phyloP scores from a whole-genome alignment of 2,797 vertebrate species.

The Gobio occitaniae region DNA sequence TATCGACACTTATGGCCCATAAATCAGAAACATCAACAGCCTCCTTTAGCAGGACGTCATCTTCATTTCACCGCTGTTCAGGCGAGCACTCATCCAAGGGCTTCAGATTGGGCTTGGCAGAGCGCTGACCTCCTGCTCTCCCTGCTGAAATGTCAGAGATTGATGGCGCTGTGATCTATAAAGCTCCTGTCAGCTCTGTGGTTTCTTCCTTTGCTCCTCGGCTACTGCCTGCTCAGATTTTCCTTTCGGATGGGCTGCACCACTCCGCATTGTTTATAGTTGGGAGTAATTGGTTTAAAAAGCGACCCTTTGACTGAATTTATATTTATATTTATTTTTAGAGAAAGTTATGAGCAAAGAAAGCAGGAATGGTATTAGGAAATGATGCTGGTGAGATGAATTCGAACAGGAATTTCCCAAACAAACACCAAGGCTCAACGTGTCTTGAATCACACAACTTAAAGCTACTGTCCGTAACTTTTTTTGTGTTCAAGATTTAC shows the following conservation, averaged over 20 bases:
- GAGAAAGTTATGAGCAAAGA: not conserved
- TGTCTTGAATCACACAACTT: not conserved
- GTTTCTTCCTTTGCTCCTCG: conserved; percentile 19
- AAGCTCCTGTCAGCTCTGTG: conserved; percentile 36
- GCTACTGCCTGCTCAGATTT: conserved; percentile 62
- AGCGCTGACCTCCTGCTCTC: conserved; percentile 46
- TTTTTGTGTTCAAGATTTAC: too few species aligned
- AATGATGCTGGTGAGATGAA: not conserved
- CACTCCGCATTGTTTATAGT: conserved; percentile 1
- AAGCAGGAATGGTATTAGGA: not conserved
- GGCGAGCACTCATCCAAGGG: conserved; percentile 27
- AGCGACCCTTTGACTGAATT: not conserved
- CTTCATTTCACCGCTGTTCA: conserved; percentile 31
- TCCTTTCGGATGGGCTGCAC: not conserved
- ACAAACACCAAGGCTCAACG: not conserved
- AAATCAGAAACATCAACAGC: conserved; percentile 31
- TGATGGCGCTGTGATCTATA: conserved; percentile 48
- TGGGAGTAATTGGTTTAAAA: not conserved
- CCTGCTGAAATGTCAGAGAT: conserved; percentile 54
- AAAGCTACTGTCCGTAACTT: too few species aligned
- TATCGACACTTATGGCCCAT: conserved; percentile 21
- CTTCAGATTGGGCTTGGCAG: conserved; percentile 43
- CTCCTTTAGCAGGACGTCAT: conserved; percentile 35
- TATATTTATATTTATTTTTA: not conserved
- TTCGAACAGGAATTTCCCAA: not conserved